phyloP scores from a whole-genome alignment of 2,797 vertebrate genomes.

The Microcaecilia unicolor region DNA sequence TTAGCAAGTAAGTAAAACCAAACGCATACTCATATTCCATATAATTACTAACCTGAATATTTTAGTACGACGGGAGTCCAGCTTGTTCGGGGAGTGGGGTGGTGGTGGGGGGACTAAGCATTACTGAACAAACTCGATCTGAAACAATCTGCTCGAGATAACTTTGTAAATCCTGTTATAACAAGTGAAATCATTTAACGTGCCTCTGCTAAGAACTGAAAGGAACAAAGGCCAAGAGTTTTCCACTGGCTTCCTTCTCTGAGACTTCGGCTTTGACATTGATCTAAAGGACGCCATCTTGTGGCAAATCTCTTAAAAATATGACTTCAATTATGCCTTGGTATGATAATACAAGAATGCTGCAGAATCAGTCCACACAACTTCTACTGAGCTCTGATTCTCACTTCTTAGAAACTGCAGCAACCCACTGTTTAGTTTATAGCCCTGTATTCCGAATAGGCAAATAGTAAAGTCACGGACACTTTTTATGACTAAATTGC shows the following conservation, averaged over 20 bases:
- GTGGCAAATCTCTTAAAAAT: constrained; percentile 51
- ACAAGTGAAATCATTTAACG: constrained; percentile 47
- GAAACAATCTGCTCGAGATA: too few relatives aligned
- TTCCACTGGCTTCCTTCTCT: constrained; percentile 38
- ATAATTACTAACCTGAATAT: too few relatives aligned
- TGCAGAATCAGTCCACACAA: constrained; percentile 26
- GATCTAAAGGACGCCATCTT: constrained; percentile 90
- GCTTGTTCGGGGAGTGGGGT: too few relatives aligned
- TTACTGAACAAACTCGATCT: too few relatives aligned
- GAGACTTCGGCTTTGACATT: constrained; percentile 96
- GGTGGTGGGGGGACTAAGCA: too few relatives aligned
- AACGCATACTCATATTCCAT: too few relatives aligned
- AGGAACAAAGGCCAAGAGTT: constrained; percentile 64
- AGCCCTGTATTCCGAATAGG: constrained; percentile 71
- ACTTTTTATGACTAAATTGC: constrained; percentile 89
- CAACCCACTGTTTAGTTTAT: constrained; percentile 59
- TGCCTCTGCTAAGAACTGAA: constrained; percentile 50
- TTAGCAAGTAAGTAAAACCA: too few relatives aligned
- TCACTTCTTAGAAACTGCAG: constrained; percentile 39
- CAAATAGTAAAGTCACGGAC: constrained; percentile 77
- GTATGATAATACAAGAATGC: constrained; percentile 3
- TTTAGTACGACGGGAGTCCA: too few relatives aligned
- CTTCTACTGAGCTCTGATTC: constrained; percentile 39
- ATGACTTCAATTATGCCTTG: constrained; percentile 2
- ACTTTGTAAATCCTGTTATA: not conserved